phyloP scores from a whole-genome alignment of 2,113 vertebrate genomes.

The Brienomyrus brachyistius region DNA sequence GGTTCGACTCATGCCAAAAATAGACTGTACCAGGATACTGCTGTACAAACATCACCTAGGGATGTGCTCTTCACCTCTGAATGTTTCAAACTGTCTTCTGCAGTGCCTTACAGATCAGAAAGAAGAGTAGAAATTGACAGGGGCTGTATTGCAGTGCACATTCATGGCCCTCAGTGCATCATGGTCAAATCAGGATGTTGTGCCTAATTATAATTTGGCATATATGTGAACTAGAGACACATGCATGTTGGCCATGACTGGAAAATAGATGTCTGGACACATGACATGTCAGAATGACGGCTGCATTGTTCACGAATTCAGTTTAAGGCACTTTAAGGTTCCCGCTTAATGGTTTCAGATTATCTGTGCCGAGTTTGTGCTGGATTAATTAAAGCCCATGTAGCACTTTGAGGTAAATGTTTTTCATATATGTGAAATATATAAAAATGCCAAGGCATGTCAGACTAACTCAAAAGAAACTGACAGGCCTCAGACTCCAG shows the following conservation, averaged over 20 bases:
- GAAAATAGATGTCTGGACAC: not conserved
- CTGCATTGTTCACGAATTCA: conserved; percentile 38
- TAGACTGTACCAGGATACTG: not conserved
- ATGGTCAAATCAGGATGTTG: not conserved
- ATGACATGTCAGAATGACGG: not conserved
- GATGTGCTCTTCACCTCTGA: not conserved
- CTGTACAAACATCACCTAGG: not conserved
- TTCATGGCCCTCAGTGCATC: not conserved
- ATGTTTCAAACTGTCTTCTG: not conserved
- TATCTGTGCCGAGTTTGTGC: not conserved
- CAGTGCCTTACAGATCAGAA: not conserved
- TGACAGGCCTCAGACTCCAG: not conserved
- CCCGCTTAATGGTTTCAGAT: conserved; percentile 24
- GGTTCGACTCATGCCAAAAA: not conserved
- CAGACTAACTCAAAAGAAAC: not conserved
- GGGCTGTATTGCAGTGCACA: not conserved
- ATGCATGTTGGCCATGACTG: not conserved
- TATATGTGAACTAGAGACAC: not conserved
- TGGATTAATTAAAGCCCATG: not conserved
- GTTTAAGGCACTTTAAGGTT: not conserved
- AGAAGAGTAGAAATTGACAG: not conserved
- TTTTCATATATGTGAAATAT: not conserved
- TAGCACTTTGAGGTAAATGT: not conserved
- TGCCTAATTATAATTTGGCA: not conserved
- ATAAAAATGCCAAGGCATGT: not conserved